Percentiles rank a stretch among this genome's conserved stretches.
Evolutionary conservation across 2,888 invertebrate genomes (phyloP).

Genomic region (Nesidiocoris tenuis): DNA sequence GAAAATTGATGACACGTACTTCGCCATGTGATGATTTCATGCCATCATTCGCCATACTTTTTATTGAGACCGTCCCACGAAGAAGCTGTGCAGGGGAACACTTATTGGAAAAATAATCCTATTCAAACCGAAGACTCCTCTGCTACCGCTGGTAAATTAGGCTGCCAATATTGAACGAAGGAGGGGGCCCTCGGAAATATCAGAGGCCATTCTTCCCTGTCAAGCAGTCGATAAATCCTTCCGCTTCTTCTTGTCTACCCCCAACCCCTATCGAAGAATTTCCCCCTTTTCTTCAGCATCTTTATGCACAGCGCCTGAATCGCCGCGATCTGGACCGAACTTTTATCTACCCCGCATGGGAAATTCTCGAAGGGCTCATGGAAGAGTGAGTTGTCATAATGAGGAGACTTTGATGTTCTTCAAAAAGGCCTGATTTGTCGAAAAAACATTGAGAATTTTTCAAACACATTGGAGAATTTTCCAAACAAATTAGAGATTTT

Average conservation of each 20-base stretch:
- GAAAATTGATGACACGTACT: too few relatives aligned
- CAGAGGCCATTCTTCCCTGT: slow-evolving; percentile 19
- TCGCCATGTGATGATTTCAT: too few relatives aligned
- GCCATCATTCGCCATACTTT: too few relatives aligned
- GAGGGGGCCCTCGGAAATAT: slow-evolving; percentile 5
- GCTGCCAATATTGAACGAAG: slow-evolving; percentile 1
- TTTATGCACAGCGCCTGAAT: neutral
- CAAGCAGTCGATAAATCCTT: slow-evolving; percentile 28
- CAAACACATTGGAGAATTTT: too few relatives aligned
- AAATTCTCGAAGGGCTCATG: too few relatives aligned
- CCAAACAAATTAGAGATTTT: too few relatives aligned
- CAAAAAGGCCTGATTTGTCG: too few relatives aligned
- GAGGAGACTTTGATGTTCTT: too few relatives aligned
- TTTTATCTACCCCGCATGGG: neutral
- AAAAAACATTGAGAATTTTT: too few relatives aligned
- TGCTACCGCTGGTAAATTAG: slow-evolving; percentile 14
- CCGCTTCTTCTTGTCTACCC: neutral
- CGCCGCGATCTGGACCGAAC: neutral
- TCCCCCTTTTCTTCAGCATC: neutral
- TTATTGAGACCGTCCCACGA: too few relatives aligned
- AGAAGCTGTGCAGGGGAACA: too few relatives aligned
- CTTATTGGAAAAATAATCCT: slow-evolving; percentile 26
- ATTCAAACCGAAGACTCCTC: neutral
- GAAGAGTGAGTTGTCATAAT: too few relatives aligned
- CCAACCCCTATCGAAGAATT: neutral